Evolutionary conservation across 2,888 invertebrate species (phyloP), one percentile per base, ranked within the genome.

Genomic region (Augiades crinisus): DNA sequence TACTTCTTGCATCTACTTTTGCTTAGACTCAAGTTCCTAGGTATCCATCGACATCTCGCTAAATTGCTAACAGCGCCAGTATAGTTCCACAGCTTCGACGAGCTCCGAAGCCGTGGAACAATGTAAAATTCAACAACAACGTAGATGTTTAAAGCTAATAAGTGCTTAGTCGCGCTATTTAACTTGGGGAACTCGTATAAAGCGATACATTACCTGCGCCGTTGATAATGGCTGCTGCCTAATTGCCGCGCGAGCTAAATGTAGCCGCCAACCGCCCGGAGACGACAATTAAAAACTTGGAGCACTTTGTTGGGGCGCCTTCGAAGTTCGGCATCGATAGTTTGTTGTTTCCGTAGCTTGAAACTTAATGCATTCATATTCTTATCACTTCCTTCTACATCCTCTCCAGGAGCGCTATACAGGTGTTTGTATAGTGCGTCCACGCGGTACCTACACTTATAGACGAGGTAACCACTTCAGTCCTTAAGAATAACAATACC

Each of bases 231-330:
- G 24, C 24, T 13, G 14, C 24, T 19, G 36, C 10, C 24, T 40
- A 24, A 40, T 40, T 24, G 27, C 27, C 27, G 14, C 24, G 1
- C 24, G 24, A 12, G 37, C 8, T 24, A 24, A 40, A 40, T 24
- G 14, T 40, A 16, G 22, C 38, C 31, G 41, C 43, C 2, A 31
- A 31, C 43, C 31, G 31, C 31, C 17, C 27, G 19, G 51, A 56
- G 56, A 50, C 47, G 43, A 43, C 58, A 52, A 60, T 60, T 60
- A 60, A 58, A 60, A 60, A 58, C 46, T 60, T 51, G 37, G 19
- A 58, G 53, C 54, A 47, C 55, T 55, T 56, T 43, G 51, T 47
- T 19, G 17, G 14, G n/a, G n/a, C n/a, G n/a, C n/a, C n/a, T n/a
- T n/a, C 34, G 16, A n/a, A 8, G 19, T 1, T n/a, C 36, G n/a